Evolutionary conservation across 2,888 invertebrate species (phyloP).

Genomic region (Magallana nippona): DNA sequence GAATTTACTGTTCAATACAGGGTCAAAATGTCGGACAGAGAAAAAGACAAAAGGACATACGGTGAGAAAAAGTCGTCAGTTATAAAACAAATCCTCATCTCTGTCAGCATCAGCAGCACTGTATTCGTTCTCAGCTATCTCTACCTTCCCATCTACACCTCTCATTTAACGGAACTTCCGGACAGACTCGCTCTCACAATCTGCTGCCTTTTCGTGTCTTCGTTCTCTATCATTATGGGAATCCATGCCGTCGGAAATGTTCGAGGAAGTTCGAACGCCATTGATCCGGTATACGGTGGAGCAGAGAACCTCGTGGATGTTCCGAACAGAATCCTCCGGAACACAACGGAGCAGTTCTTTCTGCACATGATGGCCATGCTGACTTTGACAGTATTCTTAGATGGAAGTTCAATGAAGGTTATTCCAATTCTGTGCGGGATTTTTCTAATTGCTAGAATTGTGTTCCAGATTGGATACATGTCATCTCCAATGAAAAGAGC

Average conservation of each 20-base stretch:
- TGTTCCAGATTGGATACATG: constrained; percentile 37
- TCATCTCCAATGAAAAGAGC: constrained; percentile 38
- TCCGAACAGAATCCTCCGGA: constrained; percentile 43
- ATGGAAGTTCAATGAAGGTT: constrained; percentile 33
- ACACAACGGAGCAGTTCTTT: constrained; percentile 42
- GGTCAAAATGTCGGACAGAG: constrained; percentile 1
- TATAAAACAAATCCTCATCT: background rate
- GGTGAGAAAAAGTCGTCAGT: background rate
- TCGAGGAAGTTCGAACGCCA: constrained; percentile 53
- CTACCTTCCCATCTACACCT: background rate
- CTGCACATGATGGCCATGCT: constrained; percentile 26
- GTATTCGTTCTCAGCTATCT: background rate
- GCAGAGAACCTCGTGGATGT: constrained; percentile 44
- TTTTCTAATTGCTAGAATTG: constrained; percentile 39
- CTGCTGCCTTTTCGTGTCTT: constrained; percentile 55
- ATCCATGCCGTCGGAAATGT: constrained; percentile 46
- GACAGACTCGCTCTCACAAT: constrained; percentile 58
- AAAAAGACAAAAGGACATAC: background rate
- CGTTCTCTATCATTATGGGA: constrained; percentile 49
- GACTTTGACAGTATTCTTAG: constrained; percentile 21
- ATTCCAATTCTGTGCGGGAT: constrained; percentile 39
- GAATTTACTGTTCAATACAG: background rate
- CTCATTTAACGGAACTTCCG: background rate
- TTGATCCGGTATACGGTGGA: constrained; percentile 42
- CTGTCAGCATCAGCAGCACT: background rate